A percentile compares a stretch with the other conserved stretches of the same genome.
phyloP scores from a whole-genome alignment of 2,888 invertebrate genomes.

The Rotaria sp. region DNA sequence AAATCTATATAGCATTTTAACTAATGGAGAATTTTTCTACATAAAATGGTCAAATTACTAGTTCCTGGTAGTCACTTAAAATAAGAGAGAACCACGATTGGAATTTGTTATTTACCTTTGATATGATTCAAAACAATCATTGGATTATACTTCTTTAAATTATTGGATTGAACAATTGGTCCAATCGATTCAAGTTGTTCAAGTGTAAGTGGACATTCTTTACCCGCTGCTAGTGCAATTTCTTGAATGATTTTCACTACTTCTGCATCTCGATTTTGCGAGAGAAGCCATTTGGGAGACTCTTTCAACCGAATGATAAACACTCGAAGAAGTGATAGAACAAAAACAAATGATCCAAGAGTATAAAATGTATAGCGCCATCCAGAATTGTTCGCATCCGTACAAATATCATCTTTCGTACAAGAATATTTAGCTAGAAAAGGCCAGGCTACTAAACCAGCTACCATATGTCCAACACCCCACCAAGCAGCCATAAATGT shows the following conservation, averaged over 20 bases:
- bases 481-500: constrained; percentile 9
- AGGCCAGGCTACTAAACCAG: not conserved
- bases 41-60: too few relatives aligned
- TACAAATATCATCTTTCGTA: not conserved
- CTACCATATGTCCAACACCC: not conserved
- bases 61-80: too few relatives aligned
- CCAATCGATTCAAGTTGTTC: not conserved
- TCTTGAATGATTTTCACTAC: not conserved
- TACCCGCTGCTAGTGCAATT: not conserved
- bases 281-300: not conserved
- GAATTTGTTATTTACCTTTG: not conserved
- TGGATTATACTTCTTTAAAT: not conserved
- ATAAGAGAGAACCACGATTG: too few relatives aligned
- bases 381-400: not conserved
- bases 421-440: not conserved
- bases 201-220: not conserved
- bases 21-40: too few relatives aligned
- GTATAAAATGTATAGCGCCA: not conserved
- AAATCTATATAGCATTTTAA: too few relatives aligned
- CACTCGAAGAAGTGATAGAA: not conserved
- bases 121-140: not conserved
- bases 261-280: not conserved
- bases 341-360: not conserved
- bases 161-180: not conserved
- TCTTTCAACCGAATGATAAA: not conserved